phyloP scores from a whole-genome alignment of 2,113 vertebrate species.

The Halichoeres trimaculatus region DNA sequence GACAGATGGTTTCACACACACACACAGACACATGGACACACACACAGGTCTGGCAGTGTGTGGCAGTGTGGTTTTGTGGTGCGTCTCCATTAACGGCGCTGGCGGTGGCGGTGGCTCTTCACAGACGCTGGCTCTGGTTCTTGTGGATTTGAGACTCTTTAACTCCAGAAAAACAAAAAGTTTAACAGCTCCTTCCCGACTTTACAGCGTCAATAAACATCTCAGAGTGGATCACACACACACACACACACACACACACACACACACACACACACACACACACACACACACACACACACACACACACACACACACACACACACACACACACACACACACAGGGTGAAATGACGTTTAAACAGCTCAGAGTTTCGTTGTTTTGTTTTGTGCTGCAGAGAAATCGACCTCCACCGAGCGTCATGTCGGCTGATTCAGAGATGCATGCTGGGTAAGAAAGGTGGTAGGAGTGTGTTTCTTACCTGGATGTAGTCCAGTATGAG shows the following conservation, averaged over 20 bases:
- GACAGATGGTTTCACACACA: neutral
- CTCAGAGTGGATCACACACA: neutral
- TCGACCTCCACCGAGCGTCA: too few relatives aligned
- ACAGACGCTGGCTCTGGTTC: constrained; percentile 77
- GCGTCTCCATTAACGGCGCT: constrained; percentile 81
- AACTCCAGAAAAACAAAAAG: neutral
- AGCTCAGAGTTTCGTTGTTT: too few relatives aligned
- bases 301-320: too few relatives aligned
- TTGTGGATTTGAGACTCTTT: constrained; percentile 40
- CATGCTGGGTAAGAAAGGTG: too few relatives aligned
- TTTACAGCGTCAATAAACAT: constrained; percentile 69
- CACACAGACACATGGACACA: neutral
- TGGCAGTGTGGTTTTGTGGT: constrained; percentile 81
- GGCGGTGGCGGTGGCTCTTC: constrained; percentile 77
- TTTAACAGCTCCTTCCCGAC: constrained; percentile 4
- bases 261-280: too few relatives aligned
- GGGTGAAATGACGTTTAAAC: too few relatives aligned
- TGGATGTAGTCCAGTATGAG: constrained; percentile 94
- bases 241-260: neutral
- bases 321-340: too few relatives aligned
- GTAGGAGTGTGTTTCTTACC: constrained; percentile 77
- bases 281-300: too few relatives aligned
- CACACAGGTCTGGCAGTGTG: constrained; percentile 15
- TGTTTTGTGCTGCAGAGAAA: too few relatives aligned
- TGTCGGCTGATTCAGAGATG: too few relatives aligned